phyloP scores from a whole-genome alignment of 1,140 invertebrate genomes.

The Cydia pomonella region DNA sequence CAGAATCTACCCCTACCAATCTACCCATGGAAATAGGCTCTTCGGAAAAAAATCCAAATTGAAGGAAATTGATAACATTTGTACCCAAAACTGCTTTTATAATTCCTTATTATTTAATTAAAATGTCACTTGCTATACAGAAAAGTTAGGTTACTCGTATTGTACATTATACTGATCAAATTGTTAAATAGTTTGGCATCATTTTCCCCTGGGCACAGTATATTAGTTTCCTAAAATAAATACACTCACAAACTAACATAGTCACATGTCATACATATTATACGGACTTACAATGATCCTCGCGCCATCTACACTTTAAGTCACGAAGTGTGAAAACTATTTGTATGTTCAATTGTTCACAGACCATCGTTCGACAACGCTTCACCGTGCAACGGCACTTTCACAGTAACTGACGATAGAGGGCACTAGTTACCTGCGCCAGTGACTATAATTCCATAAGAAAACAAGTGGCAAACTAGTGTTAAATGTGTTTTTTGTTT shows the following conservation, averaged over 20 bases:
- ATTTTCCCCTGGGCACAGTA: too few relatives aligned
- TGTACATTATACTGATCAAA: too few relatives aligned
- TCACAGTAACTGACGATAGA: conserved; percentile 67
- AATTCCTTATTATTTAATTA: too few relatives aligned
- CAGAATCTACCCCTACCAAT: too few relatives aligned
- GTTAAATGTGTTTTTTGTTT: conserved; percentile 21
- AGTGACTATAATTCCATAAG: not conserved
- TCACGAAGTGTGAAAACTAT: not conserved
- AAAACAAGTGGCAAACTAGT: not conserved
- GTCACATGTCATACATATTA: conserved; percentile 12
- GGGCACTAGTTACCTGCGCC: conserved; percentile 50
- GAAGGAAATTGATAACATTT: too few relatives aligned
- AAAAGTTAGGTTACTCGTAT: too few relatives aligned
- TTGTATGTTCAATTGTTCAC: conserved; percentile 29
- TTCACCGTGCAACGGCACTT: conserved; percentile 64
- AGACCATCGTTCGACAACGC: conserved; percentile 47
- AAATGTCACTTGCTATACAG: too few relatives aligned
- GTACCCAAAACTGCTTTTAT: too few relatives aligned
- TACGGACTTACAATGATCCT: not conserved
- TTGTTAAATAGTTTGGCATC: too few relatives aligned
- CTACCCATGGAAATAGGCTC: too few relatives aligned
- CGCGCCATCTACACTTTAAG: conserved; percentile 34
- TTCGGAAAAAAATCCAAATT: too few relatives aligned
- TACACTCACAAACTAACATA: not conserved
- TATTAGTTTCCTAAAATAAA: too few relatives aligned